Base-by-base conservation (phyloP, 2,113 vertebrate genomes). In the Labeo rohita region DNA sequence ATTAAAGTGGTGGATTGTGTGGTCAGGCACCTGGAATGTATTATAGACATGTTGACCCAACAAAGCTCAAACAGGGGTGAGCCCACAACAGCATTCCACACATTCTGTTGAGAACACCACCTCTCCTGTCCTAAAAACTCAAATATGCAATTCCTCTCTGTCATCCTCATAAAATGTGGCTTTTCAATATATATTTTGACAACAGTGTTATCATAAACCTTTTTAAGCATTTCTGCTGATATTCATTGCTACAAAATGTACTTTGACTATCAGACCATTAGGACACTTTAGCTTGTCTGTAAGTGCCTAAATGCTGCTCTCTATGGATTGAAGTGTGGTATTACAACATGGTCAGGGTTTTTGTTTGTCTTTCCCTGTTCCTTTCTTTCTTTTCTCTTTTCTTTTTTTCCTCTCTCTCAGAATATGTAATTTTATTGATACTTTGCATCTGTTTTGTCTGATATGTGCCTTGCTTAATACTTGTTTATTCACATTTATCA, bases 11-110 rank as follows among this genome's bases (percentile, higher is more conserved):
- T 10, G 85, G 39, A 73, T 36, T 85, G 72, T 86, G 89, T 89
- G 88, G 88, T 92, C 85, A 88, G 84, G 90, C 84, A 74, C 68
- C 70, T 91, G 85, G 91, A 92, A 92, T 92, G 82, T 88, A 81
- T 91, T 88, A 75, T 68, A 68, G 13, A 90, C 43, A 88, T 89
- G 88, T 85, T 50, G 85, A 91, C 89, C 90, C 80, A 86, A 86
- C 87, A 84, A 28, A 50, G 28, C 80, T 84, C 66, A 80, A 81
- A 66, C 79, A 80, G 54, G 54, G 77, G 80, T 83, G 93, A 84
- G 91, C 90, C 88, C 82, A 73, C 50, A 80, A 78, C 88, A 76
- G 76, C 89, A 92, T 93, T 92, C 90, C 91, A 91, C 63, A 88
- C 90, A 92, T 93, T 92, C 86, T 90, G 47, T 83, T 85, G 56